phyloP scores from a whole-genome alignment of 1,140 invertebrate genomes.

The Drosophila fuyamai region DNA sequence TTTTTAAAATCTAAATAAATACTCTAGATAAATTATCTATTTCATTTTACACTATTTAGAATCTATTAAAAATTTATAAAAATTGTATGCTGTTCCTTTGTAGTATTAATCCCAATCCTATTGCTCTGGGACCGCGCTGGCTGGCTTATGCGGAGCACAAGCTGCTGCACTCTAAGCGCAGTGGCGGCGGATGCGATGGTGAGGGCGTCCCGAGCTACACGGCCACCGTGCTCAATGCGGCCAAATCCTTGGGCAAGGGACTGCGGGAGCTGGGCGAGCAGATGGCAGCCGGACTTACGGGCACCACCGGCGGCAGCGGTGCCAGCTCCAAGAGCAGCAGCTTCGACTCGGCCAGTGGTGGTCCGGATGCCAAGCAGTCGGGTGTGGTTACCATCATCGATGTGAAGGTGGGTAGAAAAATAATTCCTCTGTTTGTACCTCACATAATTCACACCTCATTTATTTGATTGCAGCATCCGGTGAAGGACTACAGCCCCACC shows the following conservation, averaged over 20 bases:
- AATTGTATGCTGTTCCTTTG: slow-evolving; percentile 54
- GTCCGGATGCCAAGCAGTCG: slow-evolving; percentile 89
- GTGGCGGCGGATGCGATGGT: slow-evolving; percentile 93
- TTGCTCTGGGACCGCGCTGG: slow-evolving; percentile 94
- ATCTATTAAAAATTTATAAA: background rate
- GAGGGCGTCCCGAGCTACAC: slow-evolving; percentile 95
- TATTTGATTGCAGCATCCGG: slow-evolving; percentile 59
- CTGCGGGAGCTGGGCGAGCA: slow-evolving; percentile 96
- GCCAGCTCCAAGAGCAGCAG: slow-evolving; percentile 84
- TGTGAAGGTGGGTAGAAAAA: slow-evolving; percentile 87
- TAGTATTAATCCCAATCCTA: slow-evolving; percentile 93
- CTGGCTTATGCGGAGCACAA: slow-evolving; percentile 94
- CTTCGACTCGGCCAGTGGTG: slow-evolving; percentile 74
- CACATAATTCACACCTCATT: background rate
- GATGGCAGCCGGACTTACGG: slow-evolving; percentile 94
- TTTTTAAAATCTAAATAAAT: too few relatives aligned
- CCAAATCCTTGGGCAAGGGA: slow-evolving; percentile 95
- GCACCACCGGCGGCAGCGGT: slow-evolving; percentile 81
- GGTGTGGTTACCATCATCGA: slow-evolving; percentile 96
- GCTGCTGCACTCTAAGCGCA: slow-evolving; percentile 92
- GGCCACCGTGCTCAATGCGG: slow-evolving; percentile 97
- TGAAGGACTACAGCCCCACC: slow-evolving; percentile 82
- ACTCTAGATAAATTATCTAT: too few relatives aligned
- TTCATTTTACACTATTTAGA: too few relatives aligned
- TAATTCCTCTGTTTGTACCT: too few relatives aligned